A percentile compares a stretch with the other conserved stretches of the same genome.
Evolutionary conservation across 2,113 vertebrate species (phyloP).

Genomic region (Gnathonemus echidnorhynchus): DNA sequence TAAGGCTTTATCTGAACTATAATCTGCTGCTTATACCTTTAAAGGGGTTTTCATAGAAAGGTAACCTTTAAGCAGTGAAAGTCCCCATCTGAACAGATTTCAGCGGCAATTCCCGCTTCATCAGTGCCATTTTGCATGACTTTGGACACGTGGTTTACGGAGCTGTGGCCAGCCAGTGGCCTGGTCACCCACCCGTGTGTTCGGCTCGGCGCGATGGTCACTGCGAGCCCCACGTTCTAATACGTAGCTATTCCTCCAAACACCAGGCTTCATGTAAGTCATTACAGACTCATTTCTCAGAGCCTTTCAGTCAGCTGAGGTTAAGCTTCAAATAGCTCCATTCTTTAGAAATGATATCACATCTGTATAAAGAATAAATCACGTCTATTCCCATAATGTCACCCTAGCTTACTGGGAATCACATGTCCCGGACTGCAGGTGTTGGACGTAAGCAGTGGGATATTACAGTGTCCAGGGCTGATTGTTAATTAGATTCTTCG

Average conservation of each 20-base stretch:
- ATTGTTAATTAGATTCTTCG: neutral
- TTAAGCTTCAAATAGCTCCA: neutral
- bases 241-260: neutral
- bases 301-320: neutral
- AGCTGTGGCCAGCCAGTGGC: neutral
- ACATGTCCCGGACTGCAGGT: neutral
- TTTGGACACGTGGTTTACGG: neutral
- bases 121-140: neutral
- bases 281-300: neutral
- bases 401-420: neutral
- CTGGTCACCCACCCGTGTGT: neutral
- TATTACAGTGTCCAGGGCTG: neutral
- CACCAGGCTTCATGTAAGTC: neutral
- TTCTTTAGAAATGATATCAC: neutral
- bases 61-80: neutral
- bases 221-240: neutral
- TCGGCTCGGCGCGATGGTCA: neutral
- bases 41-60: neutral
- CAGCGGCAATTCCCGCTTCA: neutral
- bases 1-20: neutral
- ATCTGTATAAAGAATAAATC: neutral
- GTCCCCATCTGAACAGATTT: neutral
- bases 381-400: neutral
- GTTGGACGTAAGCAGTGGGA: too few relatives aligned
- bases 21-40: neutral